Percentiles rank a stretch among this genome's conserved stretches.
Conservation (phyloP, 2,888 invertebrate species). For the Eupsilia transversa region DNA sequence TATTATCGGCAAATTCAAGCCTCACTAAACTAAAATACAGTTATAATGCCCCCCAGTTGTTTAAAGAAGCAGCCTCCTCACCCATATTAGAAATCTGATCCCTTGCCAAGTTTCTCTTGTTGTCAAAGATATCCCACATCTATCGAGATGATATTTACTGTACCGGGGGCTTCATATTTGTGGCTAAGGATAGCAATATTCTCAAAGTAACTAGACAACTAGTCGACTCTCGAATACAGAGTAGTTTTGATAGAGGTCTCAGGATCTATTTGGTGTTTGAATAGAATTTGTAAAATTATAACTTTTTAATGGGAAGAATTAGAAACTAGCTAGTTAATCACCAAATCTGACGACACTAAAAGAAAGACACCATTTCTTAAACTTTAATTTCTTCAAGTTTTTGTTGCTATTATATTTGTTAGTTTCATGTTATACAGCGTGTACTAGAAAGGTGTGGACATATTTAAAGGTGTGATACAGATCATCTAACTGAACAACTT, state of each 20-base stretch:
- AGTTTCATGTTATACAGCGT: not conserved
- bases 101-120: slow-evolving; percentile 65
- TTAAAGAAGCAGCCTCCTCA: slow-evolving; percentile 37
- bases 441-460: not conserved
- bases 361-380: not conserved
- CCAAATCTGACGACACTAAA: not conserved
- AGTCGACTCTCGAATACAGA: slow-evolving; percentile 83
- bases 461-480: not conserved
- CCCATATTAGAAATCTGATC: slow-evolving; percentile 39
- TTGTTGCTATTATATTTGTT: not conserved
- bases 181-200: slow-evolving; percentile 83
- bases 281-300: slow-evolving; percentile 48
- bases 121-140: slow-evolving; percentile 65
- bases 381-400: not conserved
- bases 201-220: slow-evolving; percentile 82
- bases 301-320: not conserved
- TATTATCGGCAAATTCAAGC: not conserved
- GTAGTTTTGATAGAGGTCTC: slow-evolving; percentile 70
- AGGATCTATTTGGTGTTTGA: slow-evolving; percentile 66
- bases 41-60: slow-evolving; percentile 20
- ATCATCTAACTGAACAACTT: not conserved
- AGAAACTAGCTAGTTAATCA: not conserved
- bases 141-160: slow-evolving; percentile 69
- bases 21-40: slow-evolving; percentile 10
- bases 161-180: slow-evolving; percentile 75